These are phyloP conservation scores for Ivindomyrus marchei DNA, from an alignment of 2,113 vertebrate genomes.

Conservation along the genomic window DNA sequence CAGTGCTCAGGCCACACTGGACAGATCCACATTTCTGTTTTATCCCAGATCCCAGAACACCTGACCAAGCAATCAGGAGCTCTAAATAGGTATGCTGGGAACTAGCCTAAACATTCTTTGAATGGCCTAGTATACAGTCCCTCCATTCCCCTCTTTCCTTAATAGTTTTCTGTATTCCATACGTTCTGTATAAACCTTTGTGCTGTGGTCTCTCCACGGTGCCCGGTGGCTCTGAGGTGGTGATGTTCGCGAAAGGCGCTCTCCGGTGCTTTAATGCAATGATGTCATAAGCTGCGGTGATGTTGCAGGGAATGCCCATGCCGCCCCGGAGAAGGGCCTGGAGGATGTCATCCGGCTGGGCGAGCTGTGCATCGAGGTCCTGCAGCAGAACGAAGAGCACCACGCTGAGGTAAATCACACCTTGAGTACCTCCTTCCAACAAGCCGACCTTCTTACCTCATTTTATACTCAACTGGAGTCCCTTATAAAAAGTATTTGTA, in stretches of 20 bases:
- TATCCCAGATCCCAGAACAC: no score
- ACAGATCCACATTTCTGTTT: no score
- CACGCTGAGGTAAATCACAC: constrained; percentile 78
- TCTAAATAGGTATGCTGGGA: no score
- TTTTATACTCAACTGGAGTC: neutral
- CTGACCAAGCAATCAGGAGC: no score
- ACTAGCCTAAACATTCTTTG: neutral
- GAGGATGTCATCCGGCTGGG: constrained; percentile 84
- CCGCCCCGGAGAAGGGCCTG: constrained; percentile 70
- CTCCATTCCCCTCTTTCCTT: neutral
- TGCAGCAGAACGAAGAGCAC: constrained; percentile 96
- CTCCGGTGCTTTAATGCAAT: no score
- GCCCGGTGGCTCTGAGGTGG: neutral
- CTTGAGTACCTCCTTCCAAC: neutral
- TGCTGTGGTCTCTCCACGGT: neutral
- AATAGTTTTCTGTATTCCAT: neutral
- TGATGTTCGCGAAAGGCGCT: neutral
- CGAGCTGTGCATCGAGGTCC: constrained; percentile 88
- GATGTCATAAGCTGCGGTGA: neutral
- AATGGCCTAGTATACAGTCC: neutral
- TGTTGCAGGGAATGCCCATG: constrained; percentile 52
- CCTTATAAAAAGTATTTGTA: neutral
- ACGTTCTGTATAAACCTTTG: neutral
- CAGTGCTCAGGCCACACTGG: no score
- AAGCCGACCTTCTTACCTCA: neutral